phyloP scores from a whole-genome alignment of 2,888 invertebrate species.

The Anthoptus insignis region DNA sequence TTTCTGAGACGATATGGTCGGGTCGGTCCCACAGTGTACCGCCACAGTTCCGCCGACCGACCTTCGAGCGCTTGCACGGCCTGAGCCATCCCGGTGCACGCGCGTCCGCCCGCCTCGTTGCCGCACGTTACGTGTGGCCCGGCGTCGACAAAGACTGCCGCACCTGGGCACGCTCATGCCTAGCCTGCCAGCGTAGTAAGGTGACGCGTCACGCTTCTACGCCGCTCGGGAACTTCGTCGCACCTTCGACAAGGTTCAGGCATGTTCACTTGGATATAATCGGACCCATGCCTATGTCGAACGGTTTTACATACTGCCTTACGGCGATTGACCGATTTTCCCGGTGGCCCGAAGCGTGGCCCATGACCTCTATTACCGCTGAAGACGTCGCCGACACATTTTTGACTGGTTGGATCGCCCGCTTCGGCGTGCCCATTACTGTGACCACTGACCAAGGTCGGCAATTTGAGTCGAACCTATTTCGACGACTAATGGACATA shows the following conservation, averaged over 20 bases:
- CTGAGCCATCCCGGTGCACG: constrained; percentile 46
- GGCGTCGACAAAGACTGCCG: constrained; percentile 41
- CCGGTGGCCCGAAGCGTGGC: constrained; percentile 45
- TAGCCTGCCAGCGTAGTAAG: constrained; percentile 57
- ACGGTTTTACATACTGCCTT: background rate
- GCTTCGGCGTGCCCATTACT: constrained; percentile 38
- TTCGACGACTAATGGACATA: background rate
- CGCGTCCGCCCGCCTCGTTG: constrained; percentile 48
- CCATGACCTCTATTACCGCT: constrained; percentile 38
- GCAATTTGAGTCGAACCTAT: constrained; percentile 36
- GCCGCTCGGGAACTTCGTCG: constrained; percentile 44
- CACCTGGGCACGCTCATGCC: constrained; percentile 56
- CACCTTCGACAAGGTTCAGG: constrained; percentile 35
- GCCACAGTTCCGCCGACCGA: constrained; percentile 24
- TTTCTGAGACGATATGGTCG: no score
- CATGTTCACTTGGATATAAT: constrained; percentile 63
- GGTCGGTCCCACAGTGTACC: no score
- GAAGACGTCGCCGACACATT: constrained; percentile 40
- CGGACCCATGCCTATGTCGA: background rate
- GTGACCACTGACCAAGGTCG: constrained; percentile 40
- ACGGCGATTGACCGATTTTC: background rate
- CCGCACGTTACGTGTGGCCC: constrained; percentile 62
- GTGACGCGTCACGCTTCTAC: constrained; percentile 41
- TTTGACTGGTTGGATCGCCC: constrained; percentile 33
- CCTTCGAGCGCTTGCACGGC: constrained; percentile 44